Evolutionary conservation across 1,140 invertebrate species (phyloP), one percentile per base, ranked within the genome.

Genomic region (Sminthurides bifidus): DNA sequence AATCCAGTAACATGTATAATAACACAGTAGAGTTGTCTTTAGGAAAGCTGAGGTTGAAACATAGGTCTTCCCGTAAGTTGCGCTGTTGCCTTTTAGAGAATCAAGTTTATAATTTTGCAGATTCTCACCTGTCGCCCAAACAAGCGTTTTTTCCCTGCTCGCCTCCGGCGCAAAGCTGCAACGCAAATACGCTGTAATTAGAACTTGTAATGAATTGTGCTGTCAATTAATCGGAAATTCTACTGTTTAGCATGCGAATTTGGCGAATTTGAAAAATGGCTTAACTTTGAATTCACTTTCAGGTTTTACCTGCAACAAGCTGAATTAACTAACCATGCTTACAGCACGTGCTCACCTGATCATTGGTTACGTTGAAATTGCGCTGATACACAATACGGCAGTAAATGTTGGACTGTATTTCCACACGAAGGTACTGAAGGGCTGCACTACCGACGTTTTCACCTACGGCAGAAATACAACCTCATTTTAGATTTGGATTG

Each of bases 121-220:
- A 44, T 3, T 35, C 50, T 1, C 50, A 49, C 14, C 31, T 48
- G 44, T 60, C 54, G 17, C 61, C 61, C 23, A 52, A n/a, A 52
- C 61, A 64, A 19, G 48, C 54, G 27, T 43, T 51, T 51, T 56
- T 21, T 33, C 37, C 53, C 31, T 56, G 52, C 1, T 21, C 17
- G n/a, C 61, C 61, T 33, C 61, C 61, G 4, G 58, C 58, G 43
- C 61, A 64, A 10, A 60, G 41, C 55, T 64, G 23, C 19, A 55
- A 17, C 29, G 14, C 0, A 58, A 33, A 12, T 15, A 35, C 29
- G 14, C 19, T 23, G 23, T 10, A 24, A 12, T 24, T 8, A 44
- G 43, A 46, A 12, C 4, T 26, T 48, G 24, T 5, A 48, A 23
- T 26, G 17, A 23, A 35, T 35, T 35, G 33, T 41, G 5, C 10